Evolutionary conservation across 1,140 invertebrate species (phyloP), one percentile per base, ranked within the genome.

Genomic region (Arctopsyche grandis): DNA sequence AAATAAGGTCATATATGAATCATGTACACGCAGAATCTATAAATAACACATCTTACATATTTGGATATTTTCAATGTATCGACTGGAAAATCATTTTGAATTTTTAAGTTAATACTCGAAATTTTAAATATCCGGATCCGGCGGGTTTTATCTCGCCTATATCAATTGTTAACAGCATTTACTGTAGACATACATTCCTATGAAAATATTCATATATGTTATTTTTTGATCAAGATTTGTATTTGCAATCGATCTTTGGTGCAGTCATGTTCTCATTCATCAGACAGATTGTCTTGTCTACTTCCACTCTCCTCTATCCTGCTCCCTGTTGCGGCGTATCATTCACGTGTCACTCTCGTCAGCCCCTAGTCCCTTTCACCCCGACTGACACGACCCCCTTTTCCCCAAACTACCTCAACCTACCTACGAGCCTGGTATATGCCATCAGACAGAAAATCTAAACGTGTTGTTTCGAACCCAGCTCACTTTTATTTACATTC

Each of bases 391-490:
- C 16, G 48, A 52, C 14, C 60, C 69, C 69, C 16, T 16, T 46
- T 48, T 52, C 48, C 38, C 19, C 43, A 21, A n/a, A 52, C 10
- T 74, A 16, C n/a, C 70, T 4, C 43, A 16, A 16, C 19, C 16
- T 22, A 24, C 19, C 26, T 22, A 69, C 7, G 12, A 69, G 12
- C 9, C 66, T 4, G 26, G n/a, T n/a, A n/a, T 1, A 38, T 38
- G 3, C 3, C 29, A 7, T 38, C 29, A 38, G n/a, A 24, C 22
- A 74, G 70, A 38, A 52, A 38, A 74, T 3, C 46, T 21, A 22
- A 74, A 74, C 70, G 14, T 74, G 70, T 74, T 74, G 70, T 74
- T 74, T 52, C 16, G 16, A 43, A 74, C 43, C 9, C 5, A 1
- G 24, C 3, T 38, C 29, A 38, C 29, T 38, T 38, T 38, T 38